Conservation (phyloP, 2,797 vertebrate genomes). For the Decapterus maruadsi region DNA sequence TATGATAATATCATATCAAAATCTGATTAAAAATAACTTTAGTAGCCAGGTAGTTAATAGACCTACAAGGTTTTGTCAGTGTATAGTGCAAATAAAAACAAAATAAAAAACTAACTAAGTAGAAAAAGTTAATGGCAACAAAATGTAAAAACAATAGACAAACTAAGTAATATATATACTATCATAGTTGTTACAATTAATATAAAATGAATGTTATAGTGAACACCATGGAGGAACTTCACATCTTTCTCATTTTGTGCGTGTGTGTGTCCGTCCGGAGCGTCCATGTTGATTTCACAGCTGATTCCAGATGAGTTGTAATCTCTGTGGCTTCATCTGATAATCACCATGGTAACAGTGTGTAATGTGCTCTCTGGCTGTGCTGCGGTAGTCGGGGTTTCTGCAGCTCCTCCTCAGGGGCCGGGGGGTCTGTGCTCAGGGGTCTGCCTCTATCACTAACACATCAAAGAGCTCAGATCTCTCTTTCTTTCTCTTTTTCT, state of each 20-base stretch:
- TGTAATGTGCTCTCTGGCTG: constrained; percentile 64
- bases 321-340: constrained; percentile 69
- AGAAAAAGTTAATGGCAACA: too few species aligned
- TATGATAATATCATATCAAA: too few species aligned
- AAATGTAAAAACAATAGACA: too few species aligned
- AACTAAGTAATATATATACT: too few species aligned
- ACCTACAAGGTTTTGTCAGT: too few species aligned
- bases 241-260: not conserved
- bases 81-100: too few species aligned
- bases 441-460: constrained; percentile 59
- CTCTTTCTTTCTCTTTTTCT: constrained; percentile 13
- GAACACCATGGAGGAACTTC: not conserved
- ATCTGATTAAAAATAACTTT: too few species aligned
- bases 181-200: too few species aligned
- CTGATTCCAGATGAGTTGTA: constrained; percentile 65
- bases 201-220: not conserved
- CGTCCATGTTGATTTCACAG: constrained; percentile 43
- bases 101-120: too few species aligned
- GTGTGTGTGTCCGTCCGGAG: constrained; percentile 16
- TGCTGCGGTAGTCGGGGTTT: constrained; percentile 31
- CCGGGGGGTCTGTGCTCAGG: constrained; percentile 42
- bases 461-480: constrained; percentile 61
- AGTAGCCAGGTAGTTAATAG: too few species aligned
- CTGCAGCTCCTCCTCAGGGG: constrained; percentile 48
- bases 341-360: constrained; percentile 81